Evolutionary conservation across 1,140 invertebrate species (phyloP).

Genomic region (Lucilia cuprina): DNA sequence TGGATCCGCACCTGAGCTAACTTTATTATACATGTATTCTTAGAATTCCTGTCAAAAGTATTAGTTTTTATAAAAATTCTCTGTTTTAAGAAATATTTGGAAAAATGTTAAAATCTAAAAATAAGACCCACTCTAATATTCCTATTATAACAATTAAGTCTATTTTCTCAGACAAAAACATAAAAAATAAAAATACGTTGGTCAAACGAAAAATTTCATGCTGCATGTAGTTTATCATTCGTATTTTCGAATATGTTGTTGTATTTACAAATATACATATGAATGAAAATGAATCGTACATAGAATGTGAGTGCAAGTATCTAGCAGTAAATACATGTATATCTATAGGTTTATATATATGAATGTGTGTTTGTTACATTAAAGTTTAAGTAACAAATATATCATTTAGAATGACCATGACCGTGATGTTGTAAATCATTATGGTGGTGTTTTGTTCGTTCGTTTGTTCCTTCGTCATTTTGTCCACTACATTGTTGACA

Average conservation of each 20-base stretch:
- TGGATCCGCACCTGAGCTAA: no score
- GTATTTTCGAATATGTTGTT: background rate
- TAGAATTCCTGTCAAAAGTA: no score
- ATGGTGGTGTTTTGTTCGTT: background rate
- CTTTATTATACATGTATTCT: no score
- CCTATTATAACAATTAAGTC: no score
- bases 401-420: conserved; percentile 31
- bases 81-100: no score
- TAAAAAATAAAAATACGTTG: background rate
- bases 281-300: no score
- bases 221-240: background rate
- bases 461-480: background rate
- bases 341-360: background rate
- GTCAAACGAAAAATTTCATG: background rate
- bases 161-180: no score
- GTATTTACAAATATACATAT: no score
- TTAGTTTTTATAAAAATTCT: no score
- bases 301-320: background rate
- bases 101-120: no score
- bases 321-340: background rate
- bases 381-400: background rate
- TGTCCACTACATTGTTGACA: background rate
- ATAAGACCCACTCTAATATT: no score
- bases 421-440: conserved; percentile 37
- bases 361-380: background rate